phyloP scores from a whole-genome alignment of 2,888 invertebrate species.

The Doris montereyensis region DNA sequence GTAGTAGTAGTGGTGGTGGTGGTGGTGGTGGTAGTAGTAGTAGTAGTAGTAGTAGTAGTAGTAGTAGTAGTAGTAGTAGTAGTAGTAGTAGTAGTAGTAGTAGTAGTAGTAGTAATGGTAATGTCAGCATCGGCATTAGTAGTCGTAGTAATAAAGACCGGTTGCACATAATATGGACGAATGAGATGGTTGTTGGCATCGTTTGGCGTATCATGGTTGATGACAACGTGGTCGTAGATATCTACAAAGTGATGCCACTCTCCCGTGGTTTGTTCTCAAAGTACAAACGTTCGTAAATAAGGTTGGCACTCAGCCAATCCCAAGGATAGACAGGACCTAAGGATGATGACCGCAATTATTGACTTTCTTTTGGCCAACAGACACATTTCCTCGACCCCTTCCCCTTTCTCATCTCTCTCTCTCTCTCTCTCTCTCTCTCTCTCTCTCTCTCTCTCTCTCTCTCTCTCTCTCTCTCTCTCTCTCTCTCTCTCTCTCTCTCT shows the following conservation, averaged over 20 bases:
- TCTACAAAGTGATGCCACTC: not conserved
- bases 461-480: constrained; percentile 28
- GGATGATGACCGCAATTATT: too few species aligned
- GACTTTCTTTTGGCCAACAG: not conserved
- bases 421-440: constrained; percentile 27
- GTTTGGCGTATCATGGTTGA: constrained; percentile 20
- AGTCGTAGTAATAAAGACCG: constrained; percentile 18
- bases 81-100: constrained; percentile 20
- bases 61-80: constrained; percentile 37
- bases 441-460: constrained; percentile 26
- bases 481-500: not conserved
- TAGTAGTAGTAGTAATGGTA: constrained; percentile 33
- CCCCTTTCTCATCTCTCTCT: not conserved
- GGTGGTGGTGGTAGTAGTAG: constrained; percentile 22
- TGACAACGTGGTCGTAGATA: constrained; percentile 16
- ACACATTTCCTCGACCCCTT: not conserved
- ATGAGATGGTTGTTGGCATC: not conserved
- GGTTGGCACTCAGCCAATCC: constrained; percentile 12
- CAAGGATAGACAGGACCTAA: constrained; percentile 20
- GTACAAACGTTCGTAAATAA: constrained; percentile 13
- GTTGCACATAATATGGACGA: constrained; percentile 7
- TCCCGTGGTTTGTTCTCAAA: constrained; percentile 3
- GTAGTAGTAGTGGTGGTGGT: not conserved
- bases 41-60: constrained; percentile 32
- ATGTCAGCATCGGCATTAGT: not conserved